phyloP scores from a whole-genome alignment of 1,140 invertebrate genomes.

The Pogonomyrmex californicus region DNA sequence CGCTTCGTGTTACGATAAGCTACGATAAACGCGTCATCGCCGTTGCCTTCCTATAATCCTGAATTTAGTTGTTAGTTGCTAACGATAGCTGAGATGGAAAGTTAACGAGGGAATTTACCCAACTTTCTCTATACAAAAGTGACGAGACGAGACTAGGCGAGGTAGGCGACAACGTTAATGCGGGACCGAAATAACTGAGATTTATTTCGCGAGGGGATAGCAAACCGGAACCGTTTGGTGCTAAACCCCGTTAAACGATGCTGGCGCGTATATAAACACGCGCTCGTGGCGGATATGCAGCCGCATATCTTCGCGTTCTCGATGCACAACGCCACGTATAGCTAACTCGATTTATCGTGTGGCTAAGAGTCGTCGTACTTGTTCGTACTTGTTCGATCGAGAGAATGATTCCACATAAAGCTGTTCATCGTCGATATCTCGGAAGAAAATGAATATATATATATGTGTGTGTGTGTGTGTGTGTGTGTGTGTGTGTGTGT shows the following conservation, averaged over 20 bases:
- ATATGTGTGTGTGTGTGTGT: too few species aligned
- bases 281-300: slow-evolving; percentile 25
- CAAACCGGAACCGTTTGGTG: slow-evolving; percentile 51
- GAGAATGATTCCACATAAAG: not conserved
- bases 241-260: slow-evolving; percentile 78
- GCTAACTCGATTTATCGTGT: slow-evolving; percentile 68
- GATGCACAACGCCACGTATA: slow-evolving; percentile 54
- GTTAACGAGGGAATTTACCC: slow-evolving; percentile 72
- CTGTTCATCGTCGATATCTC: not conserved
- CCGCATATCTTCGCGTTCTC: slow-evolving; percentile 28
- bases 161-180: slow-evolving; percentile 34
- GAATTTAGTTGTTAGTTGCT: slow-evolving; percentile 52
- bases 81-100: slow-evolving; percentile 27
- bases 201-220: slow-evolving; percentile 76
- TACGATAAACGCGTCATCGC: not conserved
- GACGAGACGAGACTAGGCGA: slow-evolving; percentile 26
- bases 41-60: slow-evolving; percentile 21
- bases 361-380: slow-evolving; percentile 17
- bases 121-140: slow-evolving; percentile 60
- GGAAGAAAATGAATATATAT: not conserved
- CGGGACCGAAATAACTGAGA: slow-evolving; percentile 79
- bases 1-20: not conserved
- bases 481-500: too few species aligned
- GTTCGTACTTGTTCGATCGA: slow-evolving; percentile 37
- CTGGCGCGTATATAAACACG: slow-evolving; percentile 12